Evolutionary conservation across 2,797 vertebrate species (phyloP), one percentile per base, ranked within the genome.

Genomic region (Cynodonichthys magdalenae): DNA sequence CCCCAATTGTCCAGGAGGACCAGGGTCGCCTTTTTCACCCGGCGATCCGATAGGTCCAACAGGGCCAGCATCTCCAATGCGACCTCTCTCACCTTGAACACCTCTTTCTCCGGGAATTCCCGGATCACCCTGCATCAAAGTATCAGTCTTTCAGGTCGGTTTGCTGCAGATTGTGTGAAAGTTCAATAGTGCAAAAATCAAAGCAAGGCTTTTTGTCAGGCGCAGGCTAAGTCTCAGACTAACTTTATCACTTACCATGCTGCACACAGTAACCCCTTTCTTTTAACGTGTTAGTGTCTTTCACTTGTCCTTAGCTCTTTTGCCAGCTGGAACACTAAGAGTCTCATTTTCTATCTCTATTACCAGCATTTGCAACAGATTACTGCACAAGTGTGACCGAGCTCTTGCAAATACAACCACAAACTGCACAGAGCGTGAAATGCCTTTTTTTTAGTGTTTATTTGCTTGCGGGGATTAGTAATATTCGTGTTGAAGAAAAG

Each of bases 81-180:
- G 96, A 53, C 98, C 98, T 65, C 95, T 93, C 88, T 98, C 97
- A 0, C 98, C 98, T 72, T 99, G 98, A 51, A 97, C 94, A 9
- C 98, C 98, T 89, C 94, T 92, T 84, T 94, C 96, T 69, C 98
- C 98, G 15, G 96, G 93, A 90, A 99, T 99, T 61, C 97, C 97
- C 18, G 95, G 95, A 83, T 98, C 98, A 42, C 98, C 98, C 98
- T 99, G 74, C 47, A 54, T 61, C 12, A 60, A 60, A 66, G 51
- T 36, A 68, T 20, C 52, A 44, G 53, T 53, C 44, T 47, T 47
- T 79, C 14, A 65, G 12, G 42, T 66, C 8, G 2, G 2, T 20
- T 3, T 18, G 14, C 57, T 34, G 15, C 44, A 58, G 31, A 27
- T 20, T 49, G 28, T 56, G 20, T 28, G 17, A 46, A 46, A 31